Evolutionary conservation across 2,888 invertebrate species (phyloP), one percentile per base, ranked within the genome.

Genomic region (Beris chalybata): DNA sequence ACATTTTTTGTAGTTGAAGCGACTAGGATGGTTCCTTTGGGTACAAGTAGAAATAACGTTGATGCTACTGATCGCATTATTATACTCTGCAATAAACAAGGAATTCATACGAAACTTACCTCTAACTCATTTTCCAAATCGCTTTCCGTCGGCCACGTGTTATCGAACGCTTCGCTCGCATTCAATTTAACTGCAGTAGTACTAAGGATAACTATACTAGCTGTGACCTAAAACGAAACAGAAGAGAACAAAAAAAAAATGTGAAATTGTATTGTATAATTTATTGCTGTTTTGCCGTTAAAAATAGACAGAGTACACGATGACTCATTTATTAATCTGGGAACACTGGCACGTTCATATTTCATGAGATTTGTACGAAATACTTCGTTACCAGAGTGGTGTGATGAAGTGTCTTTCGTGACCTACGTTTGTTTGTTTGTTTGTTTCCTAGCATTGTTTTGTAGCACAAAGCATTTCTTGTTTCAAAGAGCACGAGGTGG

Each of bases 71-170:
- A 22, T 22, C 22, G 22, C 3, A 22, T 22, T 22, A 22, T 22
- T 22, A 22, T 22, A 22, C 22, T 22, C 22, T 22, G 22, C 22
- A 22, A 22, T 22, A 22, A 22, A 22, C 22, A 2, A 22, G 22
- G 22, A 22, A 22, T 22, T 22, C 22, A 22, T 22, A 22, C 22
- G 22, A 43, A 52, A 73, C 76, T 77, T 73, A 79, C 79, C 73
- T 80, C 81, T 69, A 80, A 72, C 72, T 80, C 81, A 74, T 80
- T 80, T 71, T 80, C 80, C 72, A 80, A 72, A 69, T 81, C 81
- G 67, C 77, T 78, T 70, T 81, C 81, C 43, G 79, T 78, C 67
- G 78, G 79, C 81, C 80, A 81, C 69, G 78, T 76, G 65, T 79
- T 77, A 67, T 80, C 79, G 67, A 80, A 79, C 57, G 79, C 79